Conservation (phyloP, 1,140 invertebrate species). For the Tachypleus tridentatus region DNA sequence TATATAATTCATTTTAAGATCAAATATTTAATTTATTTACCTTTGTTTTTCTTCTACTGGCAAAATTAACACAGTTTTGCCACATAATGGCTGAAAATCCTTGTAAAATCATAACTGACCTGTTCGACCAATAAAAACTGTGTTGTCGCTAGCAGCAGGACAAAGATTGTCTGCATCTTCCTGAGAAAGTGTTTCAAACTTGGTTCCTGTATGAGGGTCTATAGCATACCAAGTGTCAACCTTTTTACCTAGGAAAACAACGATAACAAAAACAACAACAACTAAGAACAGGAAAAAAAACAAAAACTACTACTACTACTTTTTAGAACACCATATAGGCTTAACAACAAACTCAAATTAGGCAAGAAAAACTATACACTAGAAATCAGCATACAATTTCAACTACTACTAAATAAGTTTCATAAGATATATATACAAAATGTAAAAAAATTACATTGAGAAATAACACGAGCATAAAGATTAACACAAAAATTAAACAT, state of each 20-base stretch:
- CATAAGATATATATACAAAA: neutral
- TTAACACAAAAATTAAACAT: no score
- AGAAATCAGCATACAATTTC: no score
- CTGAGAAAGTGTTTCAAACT: slow-evolving; percentile 60
- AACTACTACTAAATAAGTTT: no score
- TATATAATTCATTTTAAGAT: slow-evolving; percentile 1
- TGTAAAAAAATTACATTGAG: neutral
- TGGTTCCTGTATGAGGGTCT: slow-evolving; percentile 75
- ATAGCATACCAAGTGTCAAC: slow-evolving; percentile 90
- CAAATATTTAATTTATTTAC: neutral
- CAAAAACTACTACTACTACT: neutral
- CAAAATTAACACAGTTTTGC: neutral
- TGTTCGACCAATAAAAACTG: slow-evolving; percentile 67
- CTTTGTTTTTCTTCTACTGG: neutral
- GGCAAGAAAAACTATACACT: no score
- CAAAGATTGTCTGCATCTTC: slow-evolving; percentile 47
- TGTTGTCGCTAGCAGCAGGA: slow-evolving; percentile 37
- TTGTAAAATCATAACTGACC: slow-evolving; percentile 26
- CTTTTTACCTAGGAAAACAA: slow-evolving; percentile 54
- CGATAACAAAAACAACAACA: slow-evolving; percentile 7
- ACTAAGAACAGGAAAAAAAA: slow-evolving; percentile 3
- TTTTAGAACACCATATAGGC: no score
- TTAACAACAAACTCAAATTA: no score
- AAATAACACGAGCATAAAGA: no score
- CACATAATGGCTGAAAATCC: neutral